Evolutionary conservation across 2,888 invertebrate genomes (phyloP).

Genomic region (Cepaea hortensis): DNA sequence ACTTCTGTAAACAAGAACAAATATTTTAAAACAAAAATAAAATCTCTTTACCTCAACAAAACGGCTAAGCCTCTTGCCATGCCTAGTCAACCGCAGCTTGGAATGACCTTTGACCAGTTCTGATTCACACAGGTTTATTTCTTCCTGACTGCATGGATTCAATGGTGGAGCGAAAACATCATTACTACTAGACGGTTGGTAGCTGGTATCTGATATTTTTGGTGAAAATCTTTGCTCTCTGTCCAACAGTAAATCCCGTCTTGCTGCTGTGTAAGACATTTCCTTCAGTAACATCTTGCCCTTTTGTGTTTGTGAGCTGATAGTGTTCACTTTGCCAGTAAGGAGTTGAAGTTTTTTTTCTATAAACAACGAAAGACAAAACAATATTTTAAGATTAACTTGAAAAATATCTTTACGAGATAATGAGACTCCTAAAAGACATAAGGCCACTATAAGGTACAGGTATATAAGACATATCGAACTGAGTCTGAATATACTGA

Average conservation of each 20-base stretch:
- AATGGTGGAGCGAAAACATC: not conserved
- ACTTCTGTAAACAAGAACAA: no score
- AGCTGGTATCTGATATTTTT: not conserved
- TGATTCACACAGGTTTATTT: not conserved
- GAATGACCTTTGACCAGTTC: conserved; percentile 4
- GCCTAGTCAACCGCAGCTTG: conserved; percentile 12
- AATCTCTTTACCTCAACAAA: conserved; percentile 11
- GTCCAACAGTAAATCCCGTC: not conserved
- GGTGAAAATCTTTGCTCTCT: not conserved
- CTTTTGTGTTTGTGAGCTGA: not conserved
- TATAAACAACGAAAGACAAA: not conserved
- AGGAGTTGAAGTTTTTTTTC: conserved; percentile 18
- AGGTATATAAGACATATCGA: no score
- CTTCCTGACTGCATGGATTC: not conserved
- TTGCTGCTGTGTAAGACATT: not conserved
- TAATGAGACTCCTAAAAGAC: not conserved
- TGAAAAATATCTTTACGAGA: not conserved
- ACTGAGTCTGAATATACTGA: no score
- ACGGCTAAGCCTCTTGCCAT: conserved; percentile 1
- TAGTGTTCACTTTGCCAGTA: not conserved
- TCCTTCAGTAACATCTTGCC: no score
- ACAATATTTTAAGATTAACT: not conserved
- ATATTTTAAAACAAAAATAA: not conserved
- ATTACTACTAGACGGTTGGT: no score
- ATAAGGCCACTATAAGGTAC: no score